Evolutionary conservation across 2,888 invertebrate genomes (phyloP).

Genomic region (Drosophila nr. medialis): DNA sequence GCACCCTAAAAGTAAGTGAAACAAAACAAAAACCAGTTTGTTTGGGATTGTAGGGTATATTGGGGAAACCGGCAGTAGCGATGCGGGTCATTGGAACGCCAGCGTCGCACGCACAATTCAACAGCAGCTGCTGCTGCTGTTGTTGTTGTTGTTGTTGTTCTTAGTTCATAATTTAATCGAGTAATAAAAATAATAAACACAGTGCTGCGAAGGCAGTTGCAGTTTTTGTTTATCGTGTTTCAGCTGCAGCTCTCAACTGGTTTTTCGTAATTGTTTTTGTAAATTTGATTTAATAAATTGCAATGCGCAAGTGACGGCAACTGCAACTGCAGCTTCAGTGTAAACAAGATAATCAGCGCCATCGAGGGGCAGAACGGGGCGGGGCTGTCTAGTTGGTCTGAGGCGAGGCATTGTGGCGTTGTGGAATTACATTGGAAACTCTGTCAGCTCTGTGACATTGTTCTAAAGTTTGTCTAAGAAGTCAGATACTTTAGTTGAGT

Average conservation of each 20-base stretch:
- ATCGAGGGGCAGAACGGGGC: slow-evolving; percentile 24
- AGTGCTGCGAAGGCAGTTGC: slow-evolving; percentile 37
- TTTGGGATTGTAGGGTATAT: slow-evolving; percentile 3
- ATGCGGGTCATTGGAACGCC: slow-evolving; percentile 80
- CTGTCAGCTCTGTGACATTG: slow-evolving; percentile 58
- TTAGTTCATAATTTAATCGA: slow-evolving; percentile 69
- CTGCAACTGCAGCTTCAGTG: slow-evolving; percentile 63
- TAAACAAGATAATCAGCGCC: slow-evolving; percentile 77
- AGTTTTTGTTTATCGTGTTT: slow-evolving; percentile 31
- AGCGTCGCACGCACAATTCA: slow-evolving; percentile 77
- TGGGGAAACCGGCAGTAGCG: slow-evolving; percentile 21
- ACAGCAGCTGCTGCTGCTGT: slow-evolving; percentile 24
- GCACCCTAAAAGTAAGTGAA: slow-evolving; percentile 51
- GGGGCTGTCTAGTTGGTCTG: slow-evolving; percentile 37
- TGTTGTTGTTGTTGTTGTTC: slow-evolving; percentile 41
- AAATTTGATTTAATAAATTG: slow-evolving; percentile 75
- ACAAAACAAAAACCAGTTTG: slow-evolving; percentile 21
- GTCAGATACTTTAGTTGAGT: slow-evolving; percentile 61
- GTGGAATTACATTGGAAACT: slow-evolving; percentile 7
- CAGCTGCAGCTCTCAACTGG: slow-evolving; percentile 54
- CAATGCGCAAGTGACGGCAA: slow-evolving; percentile 37
- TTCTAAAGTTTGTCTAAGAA: slow-evolving; percentile 73
- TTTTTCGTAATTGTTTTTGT: slow-evolving; percentile 49
- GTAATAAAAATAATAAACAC: slow-evolving; percentile 61
- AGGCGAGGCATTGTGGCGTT: slow-evolving; percentile 1